Evolutionary conservation across 2,113 vertebrate species (phyloP).

Genomic region (Stercorarius parasiticus): DNA sequence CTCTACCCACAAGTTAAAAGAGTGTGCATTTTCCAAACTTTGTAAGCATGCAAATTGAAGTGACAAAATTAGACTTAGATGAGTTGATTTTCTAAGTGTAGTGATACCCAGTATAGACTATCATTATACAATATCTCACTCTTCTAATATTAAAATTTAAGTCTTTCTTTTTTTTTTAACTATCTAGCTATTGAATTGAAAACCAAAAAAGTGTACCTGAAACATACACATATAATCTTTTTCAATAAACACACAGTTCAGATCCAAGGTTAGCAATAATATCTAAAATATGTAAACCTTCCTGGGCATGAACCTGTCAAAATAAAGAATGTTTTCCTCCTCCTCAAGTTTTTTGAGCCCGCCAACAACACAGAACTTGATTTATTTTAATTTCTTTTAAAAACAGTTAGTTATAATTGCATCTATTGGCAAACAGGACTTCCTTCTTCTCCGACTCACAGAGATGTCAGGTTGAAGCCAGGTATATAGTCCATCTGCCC

Average conservation of each 20-base stretch:
- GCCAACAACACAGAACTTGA: background rate
- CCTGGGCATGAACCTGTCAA: background rate
- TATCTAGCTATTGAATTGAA: background rate
- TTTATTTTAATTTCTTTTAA: background rate
- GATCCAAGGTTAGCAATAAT: background rate
- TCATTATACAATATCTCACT: background rate
- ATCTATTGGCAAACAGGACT: background rate
- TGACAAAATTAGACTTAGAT: background rate
- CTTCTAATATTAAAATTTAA: background rate
- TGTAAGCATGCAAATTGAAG: background rate
- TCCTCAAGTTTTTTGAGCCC: background rate
- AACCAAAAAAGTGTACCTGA: background rate
- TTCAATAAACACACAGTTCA: background rate
- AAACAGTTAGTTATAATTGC: background rate
- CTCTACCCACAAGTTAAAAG: background rate
- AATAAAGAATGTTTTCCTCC: background rate
- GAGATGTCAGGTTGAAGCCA: background rate
- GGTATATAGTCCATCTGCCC: background rate
- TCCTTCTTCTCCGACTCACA: background rate
- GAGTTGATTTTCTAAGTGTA: background rate
- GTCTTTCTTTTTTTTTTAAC: background rate
- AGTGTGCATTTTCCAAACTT: background rate
- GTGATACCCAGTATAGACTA: background rate
- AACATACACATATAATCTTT: background rate
- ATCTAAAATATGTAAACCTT: background rate